Evolutionary conservation across 1,140 invertebrate species (phyloP), one percentile per base, ranked within the genome.

Genomic region (Stegodyphus mimosarum): DNA sequence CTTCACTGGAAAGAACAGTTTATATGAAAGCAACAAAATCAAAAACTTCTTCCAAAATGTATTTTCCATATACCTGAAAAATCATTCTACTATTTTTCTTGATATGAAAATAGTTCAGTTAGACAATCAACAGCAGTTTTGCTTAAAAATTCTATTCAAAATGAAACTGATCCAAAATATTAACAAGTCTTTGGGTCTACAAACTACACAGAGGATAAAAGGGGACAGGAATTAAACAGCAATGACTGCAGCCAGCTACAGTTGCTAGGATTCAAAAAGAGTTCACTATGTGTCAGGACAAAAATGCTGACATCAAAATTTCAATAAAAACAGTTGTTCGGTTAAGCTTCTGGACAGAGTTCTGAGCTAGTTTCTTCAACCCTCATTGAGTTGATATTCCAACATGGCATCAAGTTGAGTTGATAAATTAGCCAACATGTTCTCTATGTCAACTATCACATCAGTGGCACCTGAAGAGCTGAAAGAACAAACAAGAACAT

Each of bases 401-500:
- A 98, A 91, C 96, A 98, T 97, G 85, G 96, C 96, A 90, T 98
- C 96, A 73, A 98, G 91, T 91, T 98, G 96, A 89, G 97, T 96
- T 1, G 96, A 98, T 13, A 98, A 92, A 91, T 97, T 97, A 75
- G 96, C 96, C 83, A 98, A 91, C 96, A 98, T 99, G 90, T 97
- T 97, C 11, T 97, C 97, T 88, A 99, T 99, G 90, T 99, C 97
- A 89, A 96, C 97, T 15, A 99, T 93, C 11, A 98, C 97, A 91
- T 98, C 96, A 6, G 94, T 94, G 7, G 95, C 94, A 50, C 83
- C 75, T 71, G 83, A 83, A 15, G 80, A 86, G 15, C 81, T 84
- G 18, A 49, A 84, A 70, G 6, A 60, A 69, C 51, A 51, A 64
- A 73, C 13, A 73, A 17, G 50, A 33, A 33, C 33, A 33, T 33